These are phyloP conservation scores for Melinaea marsaeus DNA, from an alignment of 2,888 invertebrate genomes.

Conservation along the genomic window DNA sequence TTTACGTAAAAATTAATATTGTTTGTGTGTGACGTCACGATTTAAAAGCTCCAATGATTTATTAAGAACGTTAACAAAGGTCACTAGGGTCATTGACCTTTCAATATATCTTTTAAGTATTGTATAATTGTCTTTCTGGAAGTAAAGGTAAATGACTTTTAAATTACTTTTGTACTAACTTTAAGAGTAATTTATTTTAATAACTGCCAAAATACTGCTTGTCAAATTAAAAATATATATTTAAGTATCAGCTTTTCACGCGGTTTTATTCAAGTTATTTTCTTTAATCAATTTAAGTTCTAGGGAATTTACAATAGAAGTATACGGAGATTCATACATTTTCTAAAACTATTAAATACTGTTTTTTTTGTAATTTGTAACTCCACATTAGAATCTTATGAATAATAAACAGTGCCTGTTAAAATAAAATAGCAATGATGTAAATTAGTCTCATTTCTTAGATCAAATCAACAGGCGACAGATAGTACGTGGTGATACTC, in stretches of 20 bases:
- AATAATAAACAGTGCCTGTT: neutral
- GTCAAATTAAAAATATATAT: neutral
- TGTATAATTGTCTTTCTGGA: neutral
- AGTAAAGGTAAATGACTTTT: slow-evolving; percentile 5
- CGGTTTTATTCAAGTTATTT: too few relatives aligned
- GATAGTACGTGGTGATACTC: neutral
- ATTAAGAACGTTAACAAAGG: neutral
- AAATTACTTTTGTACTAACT: neutral
- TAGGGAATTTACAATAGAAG: too few relatives aligned
- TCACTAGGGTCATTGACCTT: neutral
- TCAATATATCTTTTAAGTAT: neutral
- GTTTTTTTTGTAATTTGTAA: too few relatives aligned
- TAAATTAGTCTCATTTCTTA: neutral
- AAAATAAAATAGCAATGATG: neutral
- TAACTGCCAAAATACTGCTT: neutral
- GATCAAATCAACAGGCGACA: neutral
- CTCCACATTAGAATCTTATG: too few relatives aligned
- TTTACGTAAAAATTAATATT: too few relatives aligned
- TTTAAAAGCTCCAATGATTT: neutral
- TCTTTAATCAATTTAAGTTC: too few relatives aligned
- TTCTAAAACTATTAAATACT: too few relatives aligned
- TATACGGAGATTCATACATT: too few relatives aligned
- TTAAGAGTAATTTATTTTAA: neutral
- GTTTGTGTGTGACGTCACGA: too few relatives aligned
- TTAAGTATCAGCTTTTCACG: too few relatives aligned